Conservation (phyloP, 2,113 vertebrate genomes). For the Halcyon senegalensis region DNA sequence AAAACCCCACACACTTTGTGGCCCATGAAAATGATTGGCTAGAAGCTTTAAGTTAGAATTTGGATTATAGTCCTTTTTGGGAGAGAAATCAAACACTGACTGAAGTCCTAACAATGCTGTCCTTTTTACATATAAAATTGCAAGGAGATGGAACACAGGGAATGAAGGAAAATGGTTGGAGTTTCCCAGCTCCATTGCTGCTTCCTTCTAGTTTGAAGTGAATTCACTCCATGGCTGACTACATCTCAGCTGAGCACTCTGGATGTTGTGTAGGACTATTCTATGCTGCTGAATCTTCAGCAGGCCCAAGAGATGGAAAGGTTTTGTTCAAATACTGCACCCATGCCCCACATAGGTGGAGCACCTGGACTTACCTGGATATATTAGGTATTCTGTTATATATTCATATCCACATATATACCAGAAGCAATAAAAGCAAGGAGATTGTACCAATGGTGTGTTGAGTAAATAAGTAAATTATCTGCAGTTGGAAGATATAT, state of each 20-base stretch:
- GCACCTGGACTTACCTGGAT: background rate
- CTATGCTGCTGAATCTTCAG: background rate
- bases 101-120: background rate
- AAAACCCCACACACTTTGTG: rapidly evolving
- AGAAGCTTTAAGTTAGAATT: background rate
- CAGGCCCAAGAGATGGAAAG: background rate
- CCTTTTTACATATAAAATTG: background rate
- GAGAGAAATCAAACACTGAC: background rate
- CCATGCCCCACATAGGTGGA: background rate
- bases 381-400: background rate
- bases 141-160: background rate
- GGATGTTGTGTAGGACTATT: background rate
- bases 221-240: background rate
- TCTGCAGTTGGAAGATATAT: background rate
- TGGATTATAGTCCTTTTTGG: background rate
- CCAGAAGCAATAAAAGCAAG: background rate
- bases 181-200: background rate
- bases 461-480: background rate
- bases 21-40: background rate
- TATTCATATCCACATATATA: background rate
- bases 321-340: background rate
- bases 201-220: background rate
- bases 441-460: background rate
- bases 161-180: background rate
- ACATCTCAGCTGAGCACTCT: background rate